A percentile compares a stretch with the other conserved stretches of the same genome.
These are phyloP conservation scores for Adelges cooleyi DNA, from an alignment of 1,140 invertebrate genomes.

Conservation along the genomic window DNA sequence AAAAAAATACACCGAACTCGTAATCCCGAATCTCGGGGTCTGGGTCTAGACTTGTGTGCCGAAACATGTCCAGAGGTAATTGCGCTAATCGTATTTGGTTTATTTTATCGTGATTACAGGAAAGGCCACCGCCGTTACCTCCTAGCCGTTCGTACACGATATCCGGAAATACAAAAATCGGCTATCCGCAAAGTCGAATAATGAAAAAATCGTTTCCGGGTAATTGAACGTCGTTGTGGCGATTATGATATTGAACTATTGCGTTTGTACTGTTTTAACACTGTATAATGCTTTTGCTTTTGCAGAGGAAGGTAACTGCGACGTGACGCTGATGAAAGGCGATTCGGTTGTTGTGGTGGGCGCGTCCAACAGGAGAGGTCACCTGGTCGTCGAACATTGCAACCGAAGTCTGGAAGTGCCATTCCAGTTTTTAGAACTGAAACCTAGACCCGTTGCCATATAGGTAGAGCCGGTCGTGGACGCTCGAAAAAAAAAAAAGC, in stretches of 20 bases:
- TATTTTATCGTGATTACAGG: slow-evolving; percentile 46
- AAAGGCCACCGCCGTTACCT: slow-evolving; percentile 78
- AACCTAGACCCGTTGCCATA: slow-evolving; percentile 38
- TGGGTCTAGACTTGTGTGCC: neutral
- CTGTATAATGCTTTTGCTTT: slow-evolving; percentile 31
- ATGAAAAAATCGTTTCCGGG: slow-evolving; percentile 82
- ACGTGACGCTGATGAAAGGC: slow-evolving; percentile 59
- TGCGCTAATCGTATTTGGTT: too few species aligned
- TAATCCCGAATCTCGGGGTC: neutral
- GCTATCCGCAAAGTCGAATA: slow-evolving; percentile 79
- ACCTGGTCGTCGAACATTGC: slow-evolving; percentile 72
- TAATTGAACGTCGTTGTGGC: slow-evolving; percentile 34
- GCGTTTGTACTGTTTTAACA: neutral
- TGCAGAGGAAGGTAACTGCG: slow-evolving; percentile 47
- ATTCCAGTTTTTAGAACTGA: slow-evolving; percentile 73
- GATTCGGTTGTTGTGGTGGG: slow-evolving; percentile 72
- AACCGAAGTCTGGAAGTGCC: slow-evolving; percentile 69
- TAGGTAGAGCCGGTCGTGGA: neutral
- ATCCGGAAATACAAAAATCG: slow-evolving; percentile 78
- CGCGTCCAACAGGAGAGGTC: slow-evolving; percentile 63
- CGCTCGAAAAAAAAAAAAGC: neutral
- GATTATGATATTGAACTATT: too few species aligned
- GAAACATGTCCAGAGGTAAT: neutral
- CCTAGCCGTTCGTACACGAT: slow-evolving; percentile 81
- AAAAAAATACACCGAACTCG: neutral